Evolutionary conservation across 2,797 vertebrate species (phyloP).

Genomic region (Sorex maritimensis): DNA sequence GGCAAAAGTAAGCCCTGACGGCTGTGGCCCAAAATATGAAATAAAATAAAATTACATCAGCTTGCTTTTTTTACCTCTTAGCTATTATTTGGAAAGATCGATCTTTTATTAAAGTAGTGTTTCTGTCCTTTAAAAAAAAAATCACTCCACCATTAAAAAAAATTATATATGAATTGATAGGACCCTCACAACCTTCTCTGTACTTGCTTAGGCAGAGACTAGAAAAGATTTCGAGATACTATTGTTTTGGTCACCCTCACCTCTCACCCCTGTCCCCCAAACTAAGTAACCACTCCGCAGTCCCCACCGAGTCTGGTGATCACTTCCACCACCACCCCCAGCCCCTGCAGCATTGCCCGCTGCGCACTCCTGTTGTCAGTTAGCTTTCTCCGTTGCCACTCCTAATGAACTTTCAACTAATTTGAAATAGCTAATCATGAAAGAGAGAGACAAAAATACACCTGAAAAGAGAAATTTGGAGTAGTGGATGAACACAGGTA

Average conservation of each 20-base stretch:
- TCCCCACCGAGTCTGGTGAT: background rate
- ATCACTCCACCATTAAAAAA: background rate
- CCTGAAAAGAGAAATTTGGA: slow-evolving; percentile 17
- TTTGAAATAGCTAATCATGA: background rate
- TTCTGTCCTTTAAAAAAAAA: background rate
- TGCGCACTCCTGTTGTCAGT: background rate
- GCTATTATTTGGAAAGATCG: slow-evolving; percentile 53
- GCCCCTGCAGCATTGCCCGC: background rate
- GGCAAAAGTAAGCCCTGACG: too few relatives aligned
- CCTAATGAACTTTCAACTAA: slow-evolving; percentile 9
- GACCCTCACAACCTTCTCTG: background rate
- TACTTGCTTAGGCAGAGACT: background rate
- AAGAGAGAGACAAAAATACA: slow-evolving; percentile 28
- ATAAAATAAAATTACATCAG: background rate
- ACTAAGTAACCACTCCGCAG: background rate
- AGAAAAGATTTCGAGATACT: slow-evolving; percentile 41
- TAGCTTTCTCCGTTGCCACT: slow-evolving; percentile 9
- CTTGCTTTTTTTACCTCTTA: slow-evolving; percentile 62
- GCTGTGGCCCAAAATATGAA: too few relatives aligned
- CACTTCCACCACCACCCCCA: background rate
- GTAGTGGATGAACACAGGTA: background rate
- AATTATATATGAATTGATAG: background rate
- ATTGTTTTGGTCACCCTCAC: background rate
- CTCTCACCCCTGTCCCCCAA: background rate
- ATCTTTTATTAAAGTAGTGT: slow-evolving; percentile 38